A percentile compares a stretch with the other conserved stretches of the same genome.
Evolutionary conservation across 1,140 invertebrate species (phyloP).

Genomic region (Mesaphorura yosii): DNA sequence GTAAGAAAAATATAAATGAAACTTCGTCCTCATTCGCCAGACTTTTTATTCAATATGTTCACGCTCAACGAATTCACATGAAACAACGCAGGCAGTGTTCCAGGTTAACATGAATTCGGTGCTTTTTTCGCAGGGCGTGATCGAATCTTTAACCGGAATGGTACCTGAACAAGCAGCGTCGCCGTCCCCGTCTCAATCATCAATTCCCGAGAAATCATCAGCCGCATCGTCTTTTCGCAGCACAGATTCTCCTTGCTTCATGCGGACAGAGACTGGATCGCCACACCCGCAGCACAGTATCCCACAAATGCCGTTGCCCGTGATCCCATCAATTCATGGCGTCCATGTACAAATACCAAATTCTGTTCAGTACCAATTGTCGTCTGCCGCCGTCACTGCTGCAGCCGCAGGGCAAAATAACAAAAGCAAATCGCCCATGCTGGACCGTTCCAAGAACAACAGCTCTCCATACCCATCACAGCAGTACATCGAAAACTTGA

Average conservation of each 20-base stretch:
- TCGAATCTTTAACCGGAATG: conserved; percentile 30
- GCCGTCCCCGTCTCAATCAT: conserved; percentile 4
- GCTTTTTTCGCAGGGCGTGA: conserved; percentile 24
- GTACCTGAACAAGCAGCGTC: conserved; percentile 27
- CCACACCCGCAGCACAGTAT: background rate
- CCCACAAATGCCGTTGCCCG: conserved; percentile 1
- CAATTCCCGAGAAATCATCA: conserved; percentile 2
- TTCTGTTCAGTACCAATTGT: no score
- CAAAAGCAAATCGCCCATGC: conserved; percentile 11
- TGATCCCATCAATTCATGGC: conserved; percentile 9
- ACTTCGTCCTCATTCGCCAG: no score
- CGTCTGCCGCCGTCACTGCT: no score
- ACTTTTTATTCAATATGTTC: no score
- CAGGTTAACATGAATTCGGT: no score
- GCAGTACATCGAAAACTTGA: no score
- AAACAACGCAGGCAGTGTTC: no score
- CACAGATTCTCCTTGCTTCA: background rate
- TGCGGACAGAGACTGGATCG: no score
- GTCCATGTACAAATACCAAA: conserved; percentile 8
- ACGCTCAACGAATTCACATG: no score
- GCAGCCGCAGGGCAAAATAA: no score
- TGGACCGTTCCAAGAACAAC: background rate
- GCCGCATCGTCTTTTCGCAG: background rate
- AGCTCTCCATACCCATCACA: background rate
- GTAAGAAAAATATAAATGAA: no score